These are phyloP conservation scores for Drosophila truncata DNA, from an alignment of 1,140 invertebrate genomes.

Conservation along the genomic window DNA sequence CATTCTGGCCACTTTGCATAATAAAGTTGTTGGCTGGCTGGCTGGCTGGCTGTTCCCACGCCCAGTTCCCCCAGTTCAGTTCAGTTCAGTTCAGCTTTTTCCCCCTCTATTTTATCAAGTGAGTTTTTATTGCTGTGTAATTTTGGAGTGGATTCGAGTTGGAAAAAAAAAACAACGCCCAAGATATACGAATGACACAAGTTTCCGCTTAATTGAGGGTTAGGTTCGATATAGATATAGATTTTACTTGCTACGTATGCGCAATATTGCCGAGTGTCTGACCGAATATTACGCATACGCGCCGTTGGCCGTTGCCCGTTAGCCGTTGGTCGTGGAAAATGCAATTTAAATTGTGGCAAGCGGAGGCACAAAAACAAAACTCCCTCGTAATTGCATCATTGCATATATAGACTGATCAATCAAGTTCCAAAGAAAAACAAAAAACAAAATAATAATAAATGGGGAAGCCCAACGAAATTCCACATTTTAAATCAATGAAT, in stretches of 20 bases:
- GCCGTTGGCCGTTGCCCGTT: conserved; percentile 10
- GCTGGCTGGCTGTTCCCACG: conserved; percentile 57
- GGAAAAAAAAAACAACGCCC: conserved; percentile 16
- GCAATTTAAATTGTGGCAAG: conserved; percentile 18
- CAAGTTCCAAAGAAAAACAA: conserved; percentile 37
- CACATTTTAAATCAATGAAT: conserved; percentile 74
- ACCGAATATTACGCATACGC: conserved; percentile 59
- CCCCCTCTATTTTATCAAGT: conserved; percentile 49
- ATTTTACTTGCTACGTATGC: conserved; percentile 22
- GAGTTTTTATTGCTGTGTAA: conserved; percentile 56
- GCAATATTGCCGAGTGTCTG: conserved; percentile 12
- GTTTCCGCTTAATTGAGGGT: conserved; percentile 49
- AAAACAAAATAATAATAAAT: conserved; percentile 22
- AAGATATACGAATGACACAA: conserved; percentile 35
- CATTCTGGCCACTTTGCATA: conserved; percentile 67
- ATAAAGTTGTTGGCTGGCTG: conserved; percentile 63
- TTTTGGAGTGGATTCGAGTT: conserved; percentile 10
- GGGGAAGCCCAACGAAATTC: conserved; percentile 39
- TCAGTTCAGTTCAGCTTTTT: background rate
- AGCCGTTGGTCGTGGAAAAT: conserved; percentile 2
- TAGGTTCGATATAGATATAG: conserved; percentile 24
- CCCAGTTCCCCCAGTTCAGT: conserved; percentile 31
- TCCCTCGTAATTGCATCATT: conserved; percentile 44
- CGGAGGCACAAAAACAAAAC: conserved; percentile 7
- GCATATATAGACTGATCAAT: conserved; percentile 46